phyloP scores from a whole-genome alignment of 2,113 vertebrate species.

The Brienomyrus brachyistius region DNA sequence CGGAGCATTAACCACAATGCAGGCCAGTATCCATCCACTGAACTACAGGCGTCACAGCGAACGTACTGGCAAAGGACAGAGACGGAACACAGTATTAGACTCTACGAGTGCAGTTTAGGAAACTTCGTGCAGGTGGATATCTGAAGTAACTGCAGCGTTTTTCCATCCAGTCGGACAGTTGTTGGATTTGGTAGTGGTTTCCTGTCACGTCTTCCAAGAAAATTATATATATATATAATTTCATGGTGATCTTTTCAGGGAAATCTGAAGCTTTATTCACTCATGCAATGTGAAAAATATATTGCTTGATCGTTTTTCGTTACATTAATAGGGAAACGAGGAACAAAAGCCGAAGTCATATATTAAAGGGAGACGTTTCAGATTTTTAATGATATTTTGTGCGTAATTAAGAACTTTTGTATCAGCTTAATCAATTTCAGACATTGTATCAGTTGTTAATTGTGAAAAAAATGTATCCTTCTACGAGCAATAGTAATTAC shows the following conservation, averaged over 20 bases:
- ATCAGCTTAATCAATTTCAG: constrained; percentile 92
- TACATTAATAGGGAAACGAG: constrained; percentile 13
- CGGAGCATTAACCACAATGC: background rate
- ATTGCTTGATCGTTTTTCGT: constrained; percentile 39
- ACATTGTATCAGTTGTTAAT: constrained; percentile 73
- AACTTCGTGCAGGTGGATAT: background rate
- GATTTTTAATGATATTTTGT: constrained; percentile 8
- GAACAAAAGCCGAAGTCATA: background rate
- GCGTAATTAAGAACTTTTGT: constrained; percentile 60
- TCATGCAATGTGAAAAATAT: constrained; percentile 60
- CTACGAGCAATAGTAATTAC: constrained; percentile 84
- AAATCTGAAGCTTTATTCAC: constrained; percentile 82
- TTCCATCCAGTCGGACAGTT: constrained; percentile 71
- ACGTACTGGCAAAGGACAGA: background rate
- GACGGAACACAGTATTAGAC: background rate
- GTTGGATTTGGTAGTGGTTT: constrained; percentile 77
- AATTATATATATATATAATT: constrained; percentile 65
- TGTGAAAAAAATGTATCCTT: constrained; percentile 84
- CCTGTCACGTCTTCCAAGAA: constrained; percentile 64
- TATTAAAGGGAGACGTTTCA: background rate
- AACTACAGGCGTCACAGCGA: background rate
- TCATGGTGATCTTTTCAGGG: constrained; percentile 84
- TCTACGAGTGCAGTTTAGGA: background rate
- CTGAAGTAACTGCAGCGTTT: constrained; percentile 52
- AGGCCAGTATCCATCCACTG: background rate